Evolutionary conservation across 2,113 vertebrate species (phyloP), one percentile per base, ranked within the genome.

Genomic region (Tor tambroides): DNA sequence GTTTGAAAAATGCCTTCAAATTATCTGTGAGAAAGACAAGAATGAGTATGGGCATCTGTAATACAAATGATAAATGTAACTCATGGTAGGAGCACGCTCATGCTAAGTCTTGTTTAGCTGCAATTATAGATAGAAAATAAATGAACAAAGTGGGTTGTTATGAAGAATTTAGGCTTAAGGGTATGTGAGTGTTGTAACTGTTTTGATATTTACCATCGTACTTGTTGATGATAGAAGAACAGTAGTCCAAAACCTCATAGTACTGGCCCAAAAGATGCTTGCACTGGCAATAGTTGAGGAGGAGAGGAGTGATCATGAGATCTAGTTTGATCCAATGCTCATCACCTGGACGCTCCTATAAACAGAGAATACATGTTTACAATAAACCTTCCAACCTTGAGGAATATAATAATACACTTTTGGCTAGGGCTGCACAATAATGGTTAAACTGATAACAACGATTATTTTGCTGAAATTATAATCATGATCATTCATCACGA

Each of bases 221-320:
- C 86, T 99, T 99, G 93, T 96, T 97, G 90, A 99, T 85, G 78
- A 99, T 94, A 38, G 97, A 95, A 3, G 97, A 95, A 90, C 98
- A 99, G 94, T 99, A 97, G 8, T 98, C 98, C 83, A 99, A 94
- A 67, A 99, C 98, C 56, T 98, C 97, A 0, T 99, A 99, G 87
- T 98, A 99, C 83, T 99, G 97, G 51, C 95, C 90, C 4, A 93
- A 94, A 76, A 96, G 90, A 69, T 98, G 92, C 92, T 96, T 96
- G 93, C 98, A 99, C 81, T 99, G 98, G 86, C 98, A 99, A 84
- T 96, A 99, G 87, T 99, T 99, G 61, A 99, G 94, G 35, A 99
- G 94, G 87, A 99, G 91, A 0, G 98, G 98, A 0, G 97, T 99
- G 94, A 98, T 96, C 96, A 97, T 97, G 49, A 90, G 90, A 89